phyloP scores from a whole-genome alignment of 2,888 invertebrate genomes.

The Dyspetes luteomarginatus region DNA sequence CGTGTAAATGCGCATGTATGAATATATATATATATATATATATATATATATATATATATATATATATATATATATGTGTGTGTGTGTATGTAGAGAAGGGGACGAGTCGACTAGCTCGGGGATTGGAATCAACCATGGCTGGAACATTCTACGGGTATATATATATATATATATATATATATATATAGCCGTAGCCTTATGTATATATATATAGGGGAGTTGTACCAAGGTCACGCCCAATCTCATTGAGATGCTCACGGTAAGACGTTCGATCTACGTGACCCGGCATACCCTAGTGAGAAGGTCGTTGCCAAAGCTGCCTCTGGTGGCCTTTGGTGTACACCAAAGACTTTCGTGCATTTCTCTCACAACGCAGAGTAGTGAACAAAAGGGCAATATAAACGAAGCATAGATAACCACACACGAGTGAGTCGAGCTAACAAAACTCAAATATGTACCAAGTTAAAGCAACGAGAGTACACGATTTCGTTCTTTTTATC shows the following conservation, averaged over 20 bases:
- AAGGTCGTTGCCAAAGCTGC: neutral
- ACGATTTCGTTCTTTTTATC: too few relatives aligned
- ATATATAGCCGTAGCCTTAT: too few relatives aligned
- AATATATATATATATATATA: neutral
- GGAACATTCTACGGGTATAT: neutral
- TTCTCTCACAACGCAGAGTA: neutral
- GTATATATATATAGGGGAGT: neutral
- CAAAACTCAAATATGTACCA: neutral
- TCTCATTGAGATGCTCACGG: constrained; percentile 56
- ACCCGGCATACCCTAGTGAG: constrained; percentile 47
- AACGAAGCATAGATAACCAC: neutral
- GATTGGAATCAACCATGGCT: neutral
- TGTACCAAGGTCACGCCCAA: constrained; percentile 56
- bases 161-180: neutral
- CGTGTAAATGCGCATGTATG: too few relatives aligned
- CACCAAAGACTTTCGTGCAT: too few relatives aligned
- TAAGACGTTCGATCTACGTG: constrained; percentile 49
- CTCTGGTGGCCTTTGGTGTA: neutral
- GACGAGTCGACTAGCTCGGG: too few relatives aligned
- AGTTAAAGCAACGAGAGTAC: too few relatives aligned
- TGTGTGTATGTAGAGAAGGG: too few relatives aligned
- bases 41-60: neutral
- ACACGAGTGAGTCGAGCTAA: constrained; percentile 14
- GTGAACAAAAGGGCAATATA: neutral
- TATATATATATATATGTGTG: neutral